Base-by-base conservation (phyloP, 2,797 vertebrate species). In the Myioborus melanocephalus region DNA sequence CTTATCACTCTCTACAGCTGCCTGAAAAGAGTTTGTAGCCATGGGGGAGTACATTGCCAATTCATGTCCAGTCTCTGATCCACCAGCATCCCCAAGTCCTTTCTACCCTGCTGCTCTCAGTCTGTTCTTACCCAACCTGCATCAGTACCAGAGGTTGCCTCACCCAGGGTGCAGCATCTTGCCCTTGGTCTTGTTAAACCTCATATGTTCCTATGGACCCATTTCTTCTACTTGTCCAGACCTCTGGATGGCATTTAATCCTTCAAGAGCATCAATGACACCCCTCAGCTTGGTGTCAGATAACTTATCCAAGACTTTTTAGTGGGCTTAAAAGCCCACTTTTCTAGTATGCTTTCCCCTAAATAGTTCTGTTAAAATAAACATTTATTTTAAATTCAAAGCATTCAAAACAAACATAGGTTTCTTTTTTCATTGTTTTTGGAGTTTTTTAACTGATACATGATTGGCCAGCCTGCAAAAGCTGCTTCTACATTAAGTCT, bases 381-480 rank as follows among this genome's bases (percentile, higher is more conserved):
- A 21, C 0, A 52, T 27, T 64, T 68, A 18, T 86, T 34, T 83
- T 24, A 77, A 79, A 41, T 43, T 47, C 13, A 49, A 24, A 86
- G 30, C 1, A 19, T 41, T 69, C 12, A 28, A 39, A 56, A 61
- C 3, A 34, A 3, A 22, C 5, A 14, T 41, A 57, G 10, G 15
- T 26, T 26, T 26, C 7, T 16, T 23, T 49, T 50, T 59, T n/a
- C 7, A 6, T 26, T 57, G 6, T 12, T 80, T 41, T 12, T 44
- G 9, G 4, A 4, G 2, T 18, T 37, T 50, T 52, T 61, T 23
- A 10, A 20, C 3, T 20, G 8, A 28, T 44, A 12, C 1, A 2
- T 37, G 0, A 1, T 59, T 57, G 39, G 13, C 8, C 37, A 64
- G 8, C 5, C 23, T 39, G 9, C 15, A 65, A 34, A 52, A 52